These are phyloP conservation scores for Sweltsa coloradensis DNA, from an alignment of 1,140 invertebrate genomes.

Conservation along the genomic window DNA sequence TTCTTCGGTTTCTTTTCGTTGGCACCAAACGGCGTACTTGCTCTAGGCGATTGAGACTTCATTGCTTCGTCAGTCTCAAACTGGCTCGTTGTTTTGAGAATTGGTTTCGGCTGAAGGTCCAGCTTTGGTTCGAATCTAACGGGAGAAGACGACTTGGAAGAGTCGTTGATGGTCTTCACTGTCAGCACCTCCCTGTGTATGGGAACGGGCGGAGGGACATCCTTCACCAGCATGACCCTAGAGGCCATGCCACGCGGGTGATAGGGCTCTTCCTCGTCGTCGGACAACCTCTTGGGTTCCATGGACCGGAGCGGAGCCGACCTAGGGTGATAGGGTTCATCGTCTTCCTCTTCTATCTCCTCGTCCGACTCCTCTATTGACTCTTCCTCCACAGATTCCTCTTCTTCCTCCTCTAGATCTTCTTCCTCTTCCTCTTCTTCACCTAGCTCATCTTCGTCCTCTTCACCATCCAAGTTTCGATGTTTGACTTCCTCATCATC, in stretches of 20 bases:
- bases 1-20: background rate
- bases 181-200: too few species aligned
- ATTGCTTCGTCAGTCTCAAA: too few species aligned
- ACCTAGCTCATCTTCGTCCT: slow-evolving; percentile 7
- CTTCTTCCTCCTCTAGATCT: background rate
- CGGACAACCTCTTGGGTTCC: background rate
- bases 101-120: background rate
- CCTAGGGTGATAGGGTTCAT: background rate
- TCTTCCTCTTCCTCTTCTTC: slow-evolving; percentile 10
- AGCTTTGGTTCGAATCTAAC: too few species aligned
- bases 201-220: background rate
- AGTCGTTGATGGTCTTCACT: too few species aligned
- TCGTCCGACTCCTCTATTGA: slow-evolving; percentile 27
- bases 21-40: background rate
- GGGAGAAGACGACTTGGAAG: too few species aligned
- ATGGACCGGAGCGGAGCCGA: background rate
- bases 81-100: background rate
- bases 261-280: slow-evolving; percentile 19
- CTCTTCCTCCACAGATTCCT: background rate
- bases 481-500: slow-evolving; percentile 9
- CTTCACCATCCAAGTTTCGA: slow-evolving; percentile 6
- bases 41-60: background rate
- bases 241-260: slow-evolving; percentile 16
- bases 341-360: slow-evolving; percentile 22
- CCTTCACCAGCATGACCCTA: background rate